These are phyloP conservation scores for Acomys russatus DNA, from an alignment of 2,797 vertebrate species.

Conservation along the genomic window DNA sequence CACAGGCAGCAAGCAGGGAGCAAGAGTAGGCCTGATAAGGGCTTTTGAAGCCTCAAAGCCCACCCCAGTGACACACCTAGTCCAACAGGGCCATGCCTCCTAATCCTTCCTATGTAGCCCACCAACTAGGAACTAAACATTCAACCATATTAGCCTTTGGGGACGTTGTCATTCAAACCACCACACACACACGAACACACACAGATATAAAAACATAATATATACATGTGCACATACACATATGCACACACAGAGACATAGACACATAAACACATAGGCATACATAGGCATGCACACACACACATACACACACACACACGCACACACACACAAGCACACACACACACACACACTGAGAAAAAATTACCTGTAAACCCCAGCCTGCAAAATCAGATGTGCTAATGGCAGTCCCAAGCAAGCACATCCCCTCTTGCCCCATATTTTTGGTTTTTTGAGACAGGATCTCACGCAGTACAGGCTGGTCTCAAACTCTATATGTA, in stretches of 20 bases:
- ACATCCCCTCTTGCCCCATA: background rate
- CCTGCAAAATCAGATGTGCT: slow-evolving; percentile 25
- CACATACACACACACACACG: background rate
- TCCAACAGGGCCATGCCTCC: background rate
- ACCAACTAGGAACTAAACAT: background rate
- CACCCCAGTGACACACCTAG: background rate
- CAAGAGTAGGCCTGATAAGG: background rate
- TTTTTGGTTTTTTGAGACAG: background rate
- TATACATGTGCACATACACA: too few relatives aligned
- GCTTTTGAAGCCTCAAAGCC: background rate
- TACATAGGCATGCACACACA: background rate
- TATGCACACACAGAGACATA: background rate
- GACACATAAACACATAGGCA: background rate
- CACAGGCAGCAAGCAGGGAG: background rate
- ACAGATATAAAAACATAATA: background rate
- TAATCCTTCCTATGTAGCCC: background rate
- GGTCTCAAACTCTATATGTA: background rate
- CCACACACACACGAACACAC: background rate
- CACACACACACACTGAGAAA: too few relatives aligned
- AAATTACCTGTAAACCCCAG: background rate
- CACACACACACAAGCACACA: too few relatives aligned
- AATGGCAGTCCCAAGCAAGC: background rate
- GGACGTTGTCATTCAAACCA: background rate
- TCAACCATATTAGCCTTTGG: background rate
- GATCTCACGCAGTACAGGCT: background rate